phyloP scores from a whole-genome alignment of 2,888 invertebrate genomes.

The Pandemis heparana region DNA sequence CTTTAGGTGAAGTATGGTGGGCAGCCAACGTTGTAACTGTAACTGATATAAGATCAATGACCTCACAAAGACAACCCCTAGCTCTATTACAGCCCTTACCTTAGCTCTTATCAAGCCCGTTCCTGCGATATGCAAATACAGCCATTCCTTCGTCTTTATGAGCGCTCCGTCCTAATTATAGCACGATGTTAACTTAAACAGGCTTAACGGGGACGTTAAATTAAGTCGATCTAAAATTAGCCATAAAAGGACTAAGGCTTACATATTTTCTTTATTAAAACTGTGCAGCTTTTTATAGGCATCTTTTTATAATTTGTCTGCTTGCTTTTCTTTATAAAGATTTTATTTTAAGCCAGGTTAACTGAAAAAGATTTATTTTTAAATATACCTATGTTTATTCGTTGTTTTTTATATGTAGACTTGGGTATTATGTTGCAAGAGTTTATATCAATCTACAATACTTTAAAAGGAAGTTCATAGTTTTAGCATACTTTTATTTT shows the following conservation, averaged over 20 bases:
- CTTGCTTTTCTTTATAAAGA: too few relatives aligned
- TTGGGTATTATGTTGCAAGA: too few relatives aligned
- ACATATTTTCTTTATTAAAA: conserved; percentile 1
- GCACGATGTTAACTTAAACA: conserved; percentile 28
- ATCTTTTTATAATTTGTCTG: background rate
- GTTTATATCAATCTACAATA: too few relatives aligned
- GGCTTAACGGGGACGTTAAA: conserved; percentile 22
- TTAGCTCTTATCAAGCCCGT: background rate
- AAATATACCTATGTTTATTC: too few relatives aligned
- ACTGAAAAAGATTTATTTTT: too few relatives aligned
- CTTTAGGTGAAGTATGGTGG: too few relatives aligned
- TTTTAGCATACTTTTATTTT: too few relatives aligned
- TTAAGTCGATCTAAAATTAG: conserved; percentile 29
- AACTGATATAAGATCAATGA: background rate
- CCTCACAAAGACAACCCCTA: background rate
- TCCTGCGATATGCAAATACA: conserved; percentile 65
- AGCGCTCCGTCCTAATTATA: conserved; percentile 60
- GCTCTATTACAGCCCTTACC: background rate
- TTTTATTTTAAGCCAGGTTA: too few relatives aligned
- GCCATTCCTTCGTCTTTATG: conserved; percentile 56
- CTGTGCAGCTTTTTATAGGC: background rate
- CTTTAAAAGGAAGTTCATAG: too few relatives aligned
- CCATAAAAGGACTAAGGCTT: background rate
- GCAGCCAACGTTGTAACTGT: background rate
- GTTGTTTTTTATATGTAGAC: too few relatives aligned